Conservation (phyloP, 92 coral and sea anemone genomes). For the Paramuricea clavata region DNA sequence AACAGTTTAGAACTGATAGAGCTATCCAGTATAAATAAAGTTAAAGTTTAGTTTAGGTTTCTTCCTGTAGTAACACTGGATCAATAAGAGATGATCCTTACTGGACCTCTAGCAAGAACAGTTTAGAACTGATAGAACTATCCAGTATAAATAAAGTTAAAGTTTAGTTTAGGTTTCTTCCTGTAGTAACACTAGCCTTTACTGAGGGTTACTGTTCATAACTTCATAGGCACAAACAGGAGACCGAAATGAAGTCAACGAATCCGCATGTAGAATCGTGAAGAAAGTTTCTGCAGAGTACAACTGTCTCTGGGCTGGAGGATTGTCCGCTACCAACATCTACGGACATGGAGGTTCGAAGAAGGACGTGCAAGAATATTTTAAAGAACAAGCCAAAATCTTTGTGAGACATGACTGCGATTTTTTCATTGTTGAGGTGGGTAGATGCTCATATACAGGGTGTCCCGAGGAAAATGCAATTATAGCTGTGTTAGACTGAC, state of each 20-base stretch:
- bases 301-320: slow-evolving; percentile 72
- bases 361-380: slow-evolving; percentile 66
- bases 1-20: too few relatives aligned
- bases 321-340: slow-evolving; percentile 64
- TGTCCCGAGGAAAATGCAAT: too few relatives aligned
- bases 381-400: slow-evolving; percentile 71
- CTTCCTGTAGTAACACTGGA: too few relatives aligned
- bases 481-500: too few relatives aligned
- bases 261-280: slow-evolving; percentile 75
- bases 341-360: slow-evolving; percentile 64
- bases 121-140: too few relatives aligned
- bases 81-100: too few relatives aligned
- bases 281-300: slow-evolving; percentile 68
- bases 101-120: too few relatives aligned
- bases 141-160: slow-evolving; percentile 57
- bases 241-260: slow-evolving; percentile 60
- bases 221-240: background rate
- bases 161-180: background rate
- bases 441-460: too few relatives aligned
- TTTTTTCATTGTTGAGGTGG: slow-evolving; percentile 82
- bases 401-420: slow-evolving; percentile 71
- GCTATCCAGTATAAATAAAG: too few relatives aligned
- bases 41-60: too few relatives aligned
- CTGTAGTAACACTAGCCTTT: background rate
- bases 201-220: too few relatives aligned